phyloP scores from a whole-genome alignment of 2,797 vertebrate species.

The Halcyon badia region DNA sequence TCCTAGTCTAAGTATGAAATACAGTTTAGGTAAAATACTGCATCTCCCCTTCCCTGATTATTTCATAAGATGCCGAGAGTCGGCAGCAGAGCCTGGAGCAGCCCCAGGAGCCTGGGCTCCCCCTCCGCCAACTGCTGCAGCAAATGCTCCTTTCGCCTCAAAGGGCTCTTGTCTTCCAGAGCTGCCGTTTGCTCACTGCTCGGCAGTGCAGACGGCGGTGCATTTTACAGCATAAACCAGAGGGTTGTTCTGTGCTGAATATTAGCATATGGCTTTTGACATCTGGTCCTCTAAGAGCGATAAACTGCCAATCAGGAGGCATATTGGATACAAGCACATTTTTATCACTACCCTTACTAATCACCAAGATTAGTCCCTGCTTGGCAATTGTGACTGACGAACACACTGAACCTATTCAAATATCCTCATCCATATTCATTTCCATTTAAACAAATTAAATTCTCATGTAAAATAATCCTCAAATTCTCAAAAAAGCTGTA shows the following conservation, averaged over 20 bases:
- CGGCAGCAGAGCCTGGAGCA: neutral
- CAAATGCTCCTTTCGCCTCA: neutral
- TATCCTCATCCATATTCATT: slow-evolving; percentile 75
- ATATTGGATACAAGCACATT: slow-evolving; percentile 39
- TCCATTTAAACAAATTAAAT: slow-evolving; percentile 73
- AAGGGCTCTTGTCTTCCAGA: neutral
- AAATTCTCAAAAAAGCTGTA: slow-evolving; percentile 69
- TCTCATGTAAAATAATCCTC: slow-evolving; percentile 69
- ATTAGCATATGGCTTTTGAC: slow-evolving; percentile 69
- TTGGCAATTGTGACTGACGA: slow-evolving; percentile 67
- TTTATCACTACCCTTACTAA: slow-evolving; percentile 63
- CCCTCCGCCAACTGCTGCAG: slow-evolving; percentile 13
- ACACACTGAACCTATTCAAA: slow-evolving; percentile 61
- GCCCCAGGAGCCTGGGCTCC: neutral
- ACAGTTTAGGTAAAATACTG: neutral
- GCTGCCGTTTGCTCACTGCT: neutral
- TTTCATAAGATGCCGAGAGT: neutral
- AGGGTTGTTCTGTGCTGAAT: slow-evolving; percentile 15
- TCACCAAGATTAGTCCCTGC: slow-evolving; percentile 69
- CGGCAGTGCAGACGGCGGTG: neutral
- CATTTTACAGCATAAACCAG: neutral
- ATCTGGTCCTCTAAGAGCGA: slow-evolving; percentile 35
- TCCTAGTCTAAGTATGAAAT: neutral
- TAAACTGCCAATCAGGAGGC: slow-evolving; percentile 49
- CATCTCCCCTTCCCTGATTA: neutral